Conservation (phyloP, 2,113 vertebrate species). For the Cyanoderma ruficeps region DNA sequence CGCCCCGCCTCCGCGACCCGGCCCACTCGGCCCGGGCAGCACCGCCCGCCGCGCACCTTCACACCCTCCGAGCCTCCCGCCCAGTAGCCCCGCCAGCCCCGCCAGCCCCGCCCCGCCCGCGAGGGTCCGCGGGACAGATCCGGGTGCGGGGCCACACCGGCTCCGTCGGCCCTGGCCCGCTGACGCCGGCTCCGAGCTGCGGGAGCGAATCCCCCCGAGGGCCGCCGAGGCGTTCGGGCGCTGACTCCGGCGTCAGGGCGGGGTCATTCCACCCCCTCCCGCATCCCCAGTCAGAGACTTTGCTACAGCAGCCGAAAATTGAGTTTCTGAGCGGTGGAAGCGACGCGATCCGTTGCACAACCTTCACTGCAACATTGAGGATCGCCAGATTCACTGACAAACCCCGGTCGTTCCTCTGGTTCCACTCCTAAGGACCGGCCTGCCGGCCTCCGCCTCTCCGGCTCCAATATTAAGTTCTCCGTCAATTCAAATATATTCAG, state of each 20-base stretch:
- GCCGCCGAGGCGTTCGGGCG: no score
- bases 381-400: background rate
- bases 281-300: background rate
- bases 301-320: background rate
- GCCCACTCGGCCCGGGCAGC: background rate
- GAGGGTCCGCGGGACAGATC: background rate
- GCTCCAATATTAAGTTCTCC: background rate
- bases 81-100: background rate
- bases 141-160: background rate
- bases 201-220: no score
- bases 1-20: background rate
- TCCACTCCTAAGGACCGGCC: background rate
- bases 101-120: background rate
- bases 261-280: background rate
- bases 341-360: background rate
- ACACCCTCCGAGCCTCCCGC: no score
- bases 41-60: background rate
- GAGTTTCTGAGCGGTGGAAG: background rate
- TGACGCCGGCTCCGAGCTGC: background rate
- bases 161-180: background rate
- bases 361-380: background rate
- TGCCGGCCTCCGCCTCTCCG: no score
- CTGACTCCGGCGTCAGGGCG: accelerated
- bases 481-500: background rate
- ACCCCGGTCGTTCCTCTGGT: background rate